Evolutionary conservation across 1,140 invertebrate species (phyloP).

Genomic region (Caenorhabditis latens): DNA sequence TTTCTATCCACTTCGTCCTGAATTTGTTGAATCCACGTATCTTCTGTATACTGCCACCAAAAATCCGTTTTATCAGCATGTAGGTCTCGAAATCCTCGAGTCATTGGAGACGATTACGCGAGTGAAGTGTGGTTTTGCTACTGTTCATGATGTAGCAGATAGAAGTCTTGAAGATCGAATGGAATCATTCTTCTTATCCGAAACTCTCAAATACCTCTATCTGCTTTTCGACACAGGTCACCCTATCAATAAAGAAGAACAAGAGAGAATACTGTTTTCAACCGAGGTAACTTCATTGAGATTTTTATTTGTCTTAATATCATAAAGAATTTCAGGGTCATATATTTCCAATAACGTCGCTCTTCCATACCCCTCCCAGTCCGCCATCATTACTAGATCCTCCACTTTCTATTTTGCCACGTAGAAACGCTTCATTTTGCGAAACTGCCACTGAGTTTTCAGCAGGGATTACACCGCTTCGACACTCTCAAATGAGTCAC

Average conservation of each 20-base stretch:
- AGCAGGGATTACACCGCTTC: neutral
- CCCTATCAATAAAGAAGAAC: conserved; percentile 81
- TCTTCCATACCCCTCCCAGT: conserved; percentile 31
- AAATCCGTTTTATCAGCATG: conserved; percentile 84
- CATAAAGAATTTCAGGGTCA: neutral
- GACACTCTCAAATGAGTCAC: conserved; percentile 10
- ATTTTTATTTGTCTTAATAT: neutral
- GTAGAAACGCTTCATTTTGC: neutral
- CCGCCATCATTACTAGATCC: neutral
- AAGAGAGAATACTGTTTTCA: conserved; percentile 82
- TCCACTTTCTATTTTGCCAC: neutral
- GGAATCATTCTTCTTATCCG: conserved; percentile 98
- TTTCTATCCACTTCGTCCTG: conserved; percentile 84
- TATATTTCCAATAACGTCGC: neutral
- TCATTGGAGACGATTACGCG: conserved; percentile 82
- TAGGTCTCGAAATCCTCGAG: conserved; percentile 82
- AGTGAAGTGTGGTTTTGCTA: conserved; percentile 83
- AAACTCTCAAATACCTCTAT: conserved; percentile 98
- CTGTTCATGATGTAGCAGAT: conserved; percentile 87
- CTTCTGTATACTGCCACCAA: conserved; percentile 84
- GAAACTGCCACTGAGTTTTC: neutral
- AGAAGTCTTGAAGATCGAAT: conserved; percentile 96
- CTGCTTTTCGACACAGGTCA: conserved; percentile 84
- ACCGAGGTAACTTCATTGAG: conserved; percentile 81
- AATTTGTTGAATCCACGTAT: conserved; percentile 84